Base-by-base conservation (phyloP, 2,888 invertebrate species). In the Dorcus hopei region DNA sequence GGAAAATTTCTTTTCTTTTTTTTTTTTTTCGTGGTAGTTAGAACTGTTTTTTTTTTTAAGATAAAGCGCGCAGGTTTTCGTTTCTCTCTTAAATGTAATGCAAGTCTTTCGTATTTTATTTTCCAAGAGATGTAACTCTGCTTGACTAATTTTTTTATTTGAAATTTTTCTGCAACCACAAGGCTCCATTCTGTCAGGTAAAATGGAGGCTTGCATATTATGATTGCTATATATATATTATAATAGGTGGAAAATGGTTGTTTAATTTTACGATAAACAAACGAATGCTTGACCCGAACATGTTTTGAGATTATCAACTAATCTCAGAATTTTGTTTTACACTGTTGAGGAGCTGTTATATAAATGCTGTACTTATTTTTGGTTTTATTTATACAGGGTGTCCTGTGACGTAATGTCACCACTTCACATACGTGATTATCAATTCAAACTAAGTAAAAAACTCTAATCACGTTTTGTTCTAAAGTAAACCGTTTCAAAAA, bases 121-220 rank as follows among this genome's bases (percentile, higher is more conserved):
- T 33, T 33, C 26, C 7, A 33, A 33, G 26, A 33, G 26, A 7
- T 33, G 26, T 33, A 33, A 33, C 26, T 56, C 51, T 47, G 59
- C 59, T 59, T 59, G 71, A 83, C 83, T 84, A 84, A 84, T 82
- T 76, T 82, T 76, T 81, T 63, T 80, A 76, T 82, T 81, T 83
- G 80, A 81, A 81, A 80, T 79, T 80, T 83, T 84, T 85, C 83
- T 84, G 84, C 87, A 84, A 85, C 83, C 85, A 83, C 85, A 88
- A 88, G 88, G 88, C 88, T 88, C 89, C 85, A 89, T 89, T 86
- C 85, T 89, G 84, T 89, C 89, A 89, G 89, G 89, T 89, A 89
- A 89, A 87, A 83, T 82, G 85, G 85, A 83, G 83, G 81, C 83
- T 83, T 83, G 82, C 77, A 72, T 77, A 75, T 73, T 78, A 72